Percentiles rank a stretch among this genome's conserved stretches.
Evolutionary conservation across 2,888 invertebrate genomes (phyloP).

Genomic region (Metellina segmentata): DNA sequence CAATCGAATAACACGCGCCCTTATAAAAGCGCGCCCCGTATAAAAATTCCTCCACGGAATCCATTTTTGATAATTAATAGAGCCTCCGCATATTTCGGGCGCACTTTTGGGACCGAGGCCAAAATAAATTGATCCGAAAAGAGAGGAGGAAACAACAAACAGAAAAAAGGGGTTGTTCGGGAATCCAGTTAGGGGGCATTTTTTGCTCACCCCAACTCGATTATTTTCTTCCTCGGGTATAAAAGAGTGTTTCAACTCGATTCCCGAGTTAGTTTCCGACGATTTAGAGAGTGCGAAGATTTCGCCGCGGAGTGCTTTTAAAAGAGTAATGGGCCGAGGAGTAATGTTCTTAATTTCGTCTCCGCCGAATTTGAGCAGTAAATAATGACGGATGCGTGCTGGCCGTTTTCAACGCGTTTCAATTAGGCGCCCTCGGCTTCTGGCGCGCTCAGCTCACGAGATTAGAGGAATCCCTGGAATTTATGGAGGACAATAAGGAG

Average conservation of each 20-base stretch:
- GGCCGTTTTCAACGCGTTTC: not conserved
- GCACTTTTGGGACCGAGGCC: constrained; percentile 30
- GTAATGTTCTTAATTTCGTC: not conserved
- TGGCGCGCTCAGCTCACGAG: not conserved
- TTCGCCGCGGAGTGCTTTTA: no score
- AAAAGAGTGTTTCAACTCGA: no score
- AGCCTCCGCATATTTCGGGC: constrained; percentile 16
- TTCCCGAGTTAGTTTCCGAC: no score
- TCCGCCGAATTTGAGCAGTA: not conserved
- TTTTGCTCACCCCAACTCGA: not conserved
- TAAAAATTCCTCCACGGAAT: constrained; percentile 40
- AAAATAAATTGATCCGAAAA: constrained; percentile 63
- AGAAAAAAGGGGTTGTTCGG: not conserved
- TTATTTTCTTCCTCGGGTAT: constrained; percentile 11
- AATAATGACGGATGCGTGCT: not conserved
- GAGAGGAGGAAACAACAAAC: not conserved
- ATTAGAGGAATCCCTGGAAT: not conserved
- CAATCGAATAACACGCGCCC: constrained; percentile 36
- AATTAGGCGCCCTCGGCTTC: not conserved
- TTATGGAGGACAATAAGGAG: not conserved
- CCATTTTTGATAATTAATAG: constrained; percentile 73
- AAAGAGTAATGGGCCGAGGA: no score
- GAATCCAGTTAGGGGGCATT: constrained; percentile 53
- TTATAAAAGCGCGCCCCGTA: constrained; percentile 47
- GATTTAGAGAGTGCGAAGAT: no score